These are phyloP conservation scores for Kryptolebias marmoratus DNA, from an alignment of 2,113 vertebrate genomes.

Conservation along the genomic window DNA sequence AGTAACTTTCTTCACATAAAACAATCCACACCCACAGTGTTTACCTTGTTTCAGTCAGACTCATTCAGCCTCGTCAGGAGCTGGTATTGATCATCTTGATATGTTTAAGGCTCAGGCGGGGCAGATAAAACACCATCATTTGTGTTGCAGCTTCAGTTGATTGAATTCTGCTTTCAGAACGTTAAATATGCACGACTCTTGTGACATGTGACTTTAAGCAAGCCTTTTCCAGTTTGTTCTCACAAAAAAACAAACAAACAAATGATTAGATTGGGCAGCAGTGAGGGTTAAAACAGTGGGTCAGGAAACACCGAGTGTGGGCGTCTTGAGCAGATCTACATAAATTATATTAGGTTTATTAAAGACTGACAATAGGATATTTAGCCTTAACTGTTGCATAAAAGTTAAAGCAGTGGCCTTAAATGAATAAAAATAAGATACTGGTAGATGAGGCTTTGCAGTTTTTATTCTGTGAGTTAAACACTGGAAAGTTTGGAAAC, in stretches of 20 bases:
- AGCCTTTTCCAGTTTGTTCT: neutral
- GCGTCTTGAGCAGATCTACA: too few species aligned
- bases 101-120: neutral
- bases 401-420: too few species aligned
- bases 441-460: too few species aligned
- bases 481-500: too few species aligned
- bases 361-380: too few species aligned
- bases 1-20: too few species aligned
- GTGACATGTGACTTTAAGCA: neutral
- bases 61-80: neutral
- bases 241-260: neutral
- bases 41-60: neutral
- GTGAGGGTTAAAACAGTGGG: neutral
- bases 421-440: too few species aligned
- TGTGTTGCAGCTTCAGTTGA: neutral
- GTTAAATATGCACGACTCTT: neutral
- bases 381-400: too few species aligned
- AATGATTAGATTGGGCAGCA: slow-evolving; percentile 1
- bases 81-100: neutral
- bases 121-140: neutral
- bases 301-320: too few species aligned
- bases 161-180: neutral
- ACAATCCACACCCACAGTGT: too few species aligned
- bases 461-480: too few species aligned
- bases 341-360: too few species aligned